Evolutionary conservation across 2,888 invertebrate species (phyloP).

Genomic region (Drosophila bunnanda): DNA sequence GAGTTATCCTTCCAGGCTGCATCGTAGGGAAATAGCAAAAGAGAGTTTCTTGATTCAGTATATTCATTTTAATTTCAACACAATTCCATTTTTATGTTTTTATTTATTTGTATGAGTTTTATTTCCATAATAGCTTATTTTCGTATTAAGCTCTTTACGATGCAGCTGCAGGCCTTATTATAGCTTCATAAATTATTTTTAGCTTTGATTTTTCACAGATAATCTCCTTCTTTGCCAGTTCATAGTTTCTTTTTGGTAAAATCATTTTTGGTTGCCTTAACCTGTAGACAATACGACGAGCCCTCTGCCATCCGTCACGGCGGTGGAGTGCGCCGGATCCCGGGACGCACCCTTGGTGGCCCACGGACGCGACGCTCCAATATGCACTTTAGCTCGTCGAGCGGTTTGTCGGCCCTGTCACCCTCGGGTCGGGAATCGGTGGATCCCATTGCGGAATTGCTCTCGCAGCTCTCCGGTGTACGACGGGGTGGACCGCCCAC

Average conservation of each 20-base stretch:
- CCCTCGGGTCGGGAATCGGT: conserved; percentile 96
- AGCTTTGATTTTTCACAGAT: neutral
- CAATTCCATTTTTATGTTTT: neutral
- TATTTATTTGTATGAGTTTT: neutral
- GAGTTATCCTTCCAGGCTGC: neutral
- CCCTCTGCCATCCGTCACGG: conserved; percentile 91
- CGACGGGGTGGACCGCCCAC: conserved; percentile 88
- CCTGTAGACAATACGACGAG: conserved; percentile 89
- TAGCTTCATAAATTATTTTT: neutral
- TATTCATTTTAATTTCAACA: too few relatives aligned
- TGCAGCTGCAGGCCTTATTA: conserved; percentile 3
- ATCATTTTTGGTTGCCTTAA: conserved; percentile 85
- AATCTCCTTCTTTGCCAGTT: neutral
- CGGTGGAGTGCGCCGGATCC: conserved; percentile 91
- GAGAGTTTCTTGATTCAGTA: neutral
- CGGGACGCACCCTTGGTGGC: conserved; percentile 90
- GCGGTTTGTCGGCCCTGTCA: conserved; percentile 93
- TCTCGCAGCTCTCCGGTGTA: conserved; percentile 97
- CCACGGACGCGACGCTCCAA: conserved; percentile 94
- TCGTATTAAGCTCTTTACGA: neutral
- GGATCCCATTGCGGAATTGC: conserved; percentile 97
- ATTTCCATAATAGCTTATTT: neutral
- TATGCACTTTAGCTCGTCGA: conserved; percentile 97
- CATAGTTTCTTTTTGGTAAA: neutral
- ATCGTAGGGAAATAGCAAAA: neutral